Conservation (phyloP, 2,113 vertebrate species). For the Nothoprocta pentlandii region DNA sequence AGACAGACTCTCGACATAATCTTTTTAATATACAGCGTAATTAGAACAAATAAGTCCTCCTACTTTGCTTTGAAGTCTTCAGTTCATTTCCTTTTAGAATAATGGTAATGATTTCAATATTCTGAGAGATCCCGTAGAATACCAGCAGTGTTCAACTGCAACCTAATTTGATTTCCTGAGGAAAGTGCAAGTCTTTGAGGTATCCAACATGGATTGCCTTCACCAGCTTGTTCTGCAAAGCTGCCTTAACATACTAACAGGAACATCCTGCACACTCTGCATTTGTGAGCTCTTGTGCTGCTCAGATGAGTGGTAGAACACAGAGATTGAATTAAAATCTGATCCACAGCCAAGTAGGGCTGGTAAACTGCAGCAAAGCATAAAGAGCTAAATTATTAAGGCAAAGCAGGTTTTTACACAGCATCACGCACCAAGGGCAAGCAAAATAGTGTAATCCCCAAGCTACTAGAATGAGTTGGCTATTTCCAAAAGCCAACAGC, state of each 20-base stretch:
- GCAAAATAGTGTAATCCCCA: slow-evolving; percentile 49
- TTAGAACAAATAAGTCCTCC: background rate
- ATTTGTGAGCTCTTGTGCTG: background rate
- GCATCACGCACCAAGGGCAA: background rate
- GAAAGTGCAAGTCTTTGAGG: background rate
- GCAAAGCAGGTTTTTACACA: slow-evolving; percentile 6
- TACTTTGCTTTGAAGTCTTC: background rate
- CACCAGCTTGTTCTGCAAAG: slow-evolving; percentile 15
- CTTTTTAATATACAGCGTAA: background rate
- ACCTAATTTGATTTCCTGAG: background rate
- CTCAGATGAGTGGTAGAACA: background rate
- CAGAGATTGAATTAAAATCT: slow-evolving; percentile 17
- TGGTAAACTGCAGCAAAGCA: background rate
- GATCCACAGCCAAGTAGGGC: background rate
- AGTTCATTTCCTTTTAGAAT: background rate
- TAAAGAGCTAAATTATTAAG: slow-evolving; percentile 22
- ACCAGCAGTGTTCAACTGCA: background rate
- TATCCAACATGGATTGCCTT: background rate
- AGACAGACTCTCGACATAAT: background rate
- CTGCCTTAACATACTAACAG: background rate
- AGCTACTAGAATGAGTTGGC: slow-evolving; percentile 53
- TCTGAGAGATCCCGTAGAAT: background rate
- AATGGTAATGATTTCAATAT: background rate
- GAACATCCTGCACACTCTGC: background rate
- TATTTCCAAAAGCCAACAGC: slow-evolving; percentile 50